A percentile compares a stretch with the other conserved stretches of the same genome.
phyloP scores from a whole-genome alignment of 2,888 invertebrate genomes.

The Aphidoletes aphidimyza region DNA sequence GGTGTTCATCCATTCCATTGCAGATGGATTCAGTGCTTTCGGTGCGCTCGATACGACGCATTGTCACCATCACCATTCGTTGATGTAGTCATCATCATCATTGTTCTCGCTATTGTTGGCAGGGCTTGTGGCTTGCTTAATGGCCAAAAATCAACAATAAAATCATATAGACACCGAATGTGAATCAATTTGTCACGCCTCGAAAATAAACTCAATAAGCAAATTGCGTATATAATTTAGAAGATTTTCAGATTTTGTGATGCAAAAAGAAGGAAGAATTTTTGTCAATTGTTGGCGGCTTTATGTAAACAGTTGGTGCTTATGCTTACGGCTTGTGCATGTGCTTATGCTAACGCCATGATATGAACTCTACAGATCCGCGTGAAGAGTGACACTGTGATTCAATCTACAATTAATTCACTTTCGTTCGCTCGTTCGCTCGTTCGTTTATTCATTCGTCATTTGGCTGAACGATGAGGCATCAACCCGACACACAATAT shows the following conservation, averaged over 20 bases:
- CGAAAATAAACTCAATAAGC: background rate
- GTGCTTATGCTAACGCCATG: background rate
- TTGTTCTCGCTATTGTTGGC: background rate
- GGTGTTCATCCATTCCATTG: background rate
- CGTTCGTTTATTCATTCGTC: too few relatives aligned
- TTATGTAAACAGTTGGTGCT: background rate
- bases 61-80: too few relatives aligned
- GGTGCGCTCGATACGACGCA: too few relatives aligned
- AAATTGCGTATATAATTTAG: constrained; percentile 23
- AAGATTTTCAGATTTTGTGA: background rate
- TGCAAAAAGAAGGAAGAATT: background rate
- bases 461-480: background rate
- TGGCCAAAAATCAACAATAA: background rate
- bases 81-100: background rate
- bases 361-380: too few relatives aligned
- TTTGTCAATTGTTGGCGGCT: background rate
- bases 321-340: background rate
- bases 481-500: background rate
- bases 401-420: background rate
- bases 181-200: constrained; percentile 29
- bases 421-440: too few relatives aligned
- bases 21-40: too few relatives aligned
- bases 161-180: background rate
- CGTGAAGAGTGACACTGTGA: too few relatives aligned
- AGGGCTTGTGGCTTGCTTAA: background rate